Base-by-base conservation (phyloP, 2,888 invertebrate genomes). In the Electrophaes corylata region DNA sequence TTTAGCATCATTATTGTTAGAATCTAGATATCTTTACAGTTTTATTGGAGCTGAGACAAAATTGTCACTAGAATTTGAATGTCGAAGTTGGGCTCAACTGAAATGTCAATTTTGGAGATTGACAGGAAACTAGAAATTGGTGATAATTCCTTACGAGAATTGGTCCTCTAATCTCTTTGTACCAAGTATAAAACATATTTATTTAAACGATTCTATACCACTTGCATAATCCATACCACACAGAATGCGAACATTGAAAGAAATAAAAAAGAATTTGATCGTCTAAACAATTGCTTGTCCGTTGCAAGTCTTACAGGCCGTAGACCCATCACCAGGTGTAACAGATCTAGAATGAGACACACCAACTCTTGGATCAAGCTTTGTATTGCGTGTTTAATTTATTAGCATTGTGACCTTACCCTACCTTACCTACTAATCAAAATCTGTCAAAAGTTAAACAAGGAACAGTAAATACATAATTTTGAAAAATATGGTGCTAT, bases 261-360 rank as follows among this genome's bases (percentile, higher is more conserved):
- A 39, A 23, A 51, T 31, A 40, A 57, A 51, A 26, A 35, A 12
- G 12, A n/a, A n/a, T n/a, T 2, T 11, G 12, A 43, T 29, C 44
- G 18, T 57, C 50, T 59, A 50, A 54, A 54, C 54, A 59, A 59
- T 50, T 54, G 31, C 50, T 54, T 59, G 54, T 50, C 50, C 31
- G 50, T 46, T 47, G 37, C 50, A 14, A 47, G 47, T 57, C 37
- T 39, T 12, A 14, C 49, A 49, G 12, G 39, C 48, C 39, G 39
- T 39, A 51, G 39, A 58, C 45, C 54, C 35, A 45, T 59, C 49
- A 46, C 54, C 35, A 41, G 49, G 40, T 49, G 49, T 14, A 51
- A 50, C 6, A 4, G 35, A 35, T 41, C 41, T 29, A 19, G 11
- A 10, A 8, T 33, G 6, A 19, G 20, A 44, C 18, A 6, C 0